Evolutionary conservation across 2,888 invertebrate species (phyloP), one percentile per base, ranked within the genome.

Genomic region (Torymus auratus): DNA sequence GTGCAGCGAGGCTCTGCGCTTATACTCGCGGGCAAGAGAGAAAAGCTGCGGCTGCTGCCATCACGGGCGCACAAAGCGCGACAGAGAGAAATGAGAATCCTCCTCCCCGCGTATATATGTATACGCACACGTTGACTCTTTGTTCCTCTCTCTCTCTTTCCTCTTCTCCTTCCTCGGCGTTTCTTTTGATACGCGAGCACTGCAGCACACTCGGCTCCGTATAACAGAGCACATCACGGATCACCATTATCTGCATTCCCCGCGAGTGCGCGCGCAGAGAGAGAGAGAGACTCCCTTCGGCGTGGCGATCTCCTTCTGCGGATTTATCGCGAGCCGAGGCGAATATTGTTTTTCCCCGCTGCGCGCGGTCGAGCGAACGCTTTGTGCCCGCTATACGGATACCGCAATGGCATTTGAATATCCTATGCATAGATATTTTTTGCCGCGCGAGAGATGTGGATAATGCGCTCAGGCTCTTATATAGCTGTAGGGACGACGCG

Each of bases 241-340:
- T 80, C 80, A 75, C 76, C 71, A 80, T 80, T 80, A 80, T 80
- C 80, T 80, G 80, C 80, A 80, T 80, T 80, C 80, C 71, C 80
- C 65, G 56, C n/a, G n/a, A n/a, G n/a, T n/a, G 60, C 56, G 73
- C 67, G 28, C 41, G 41, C 41, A 41, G 41, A 41, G 41, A 41
- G 41, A 4, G 41, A 41, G 41, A 41, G 55, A 72, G 52, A 55
- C 41, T 73, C 79, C 52, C 68, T 60, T 56, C 73, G 56, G 56
- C 52, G 11, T 20, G 10, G 17, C 53, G 67, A 72, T 78, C 78
- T 73, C 61, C 62, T 78, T 73, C 73, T 70, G 61, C 68, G 68
- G 64, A 78, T 78, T 72, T 73, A 78, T 73, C 68, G 41, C 41
- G 41, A n/a, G 60, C 61, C 23, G 28, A 17, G n/a, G 61, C 23